These are phyloP conservation scores for Staurois parvus DNA, from an alignment of 2,797 vertebrate genomes.

Conservation along the genomic window DNA sequence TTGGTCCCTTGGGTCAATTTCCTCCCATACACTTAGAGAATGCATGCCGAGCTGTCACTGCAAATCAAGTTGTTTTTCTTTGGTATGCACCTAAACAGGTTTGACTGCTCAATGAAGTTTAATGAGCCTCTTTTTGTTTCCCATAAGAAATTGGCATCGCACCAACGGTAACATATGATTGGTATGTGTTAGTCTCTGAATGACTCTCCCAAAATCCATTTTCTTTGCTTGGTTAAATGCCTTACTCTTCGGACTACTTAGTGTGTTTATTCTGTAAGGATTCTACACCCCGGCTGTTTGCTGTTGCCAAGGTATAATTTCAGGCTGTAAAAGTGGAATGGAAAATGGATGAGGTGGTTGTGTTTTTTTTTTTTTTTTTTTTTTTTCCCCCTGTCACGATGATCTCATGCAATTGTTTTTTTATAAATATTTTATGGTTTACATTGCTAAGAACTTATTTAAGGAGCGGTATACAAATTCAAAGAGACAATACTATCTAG, in stretches of 20 bases:
- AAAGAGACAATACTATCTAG: too few relatives aligned
- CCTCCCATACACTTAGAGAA: conserved; percentile 36
- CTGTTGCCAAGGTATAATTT: neutral
- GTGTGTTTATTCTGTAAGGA: neutral
- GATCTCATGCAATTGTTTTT: neutral
- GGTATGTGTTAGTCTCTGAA: conserved; percentile 20
- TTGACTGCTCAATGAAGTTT: conserved; percentile 61
- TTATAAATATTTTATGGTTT: neutral
- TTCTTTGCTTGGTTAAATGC: neutral
- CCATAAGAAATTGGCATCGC: conserved; percentile 47
- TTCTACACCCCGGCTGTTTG: neutral
- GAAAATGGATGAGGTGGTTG: too few relatives aligned
- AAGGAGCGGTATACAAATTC: too few relatives aligned
- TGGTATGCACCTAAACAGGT: conserved; percentile 54
- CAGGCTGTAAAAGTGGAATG: neutral
- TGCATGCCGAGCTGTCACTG: conserved; percentile 52
- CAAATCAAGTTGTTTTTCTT: conserved; percentile 49
- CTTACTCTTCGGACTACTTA: neutral
- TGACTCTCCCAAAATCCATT: conserved; percentile 15
- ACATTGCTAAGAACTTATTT: too few relatives aligned
- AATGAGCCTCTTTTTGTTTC: conserved; percentile 59
- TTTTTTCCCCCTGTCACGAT: too few relatives aligned
- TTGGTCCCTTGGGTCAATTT: conserved; percentile 51
- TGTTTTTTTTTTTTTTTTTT: too few relatives aligned
- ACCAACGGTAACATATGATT: conserved; percentile 45